phyloP scores from a whole-genome alignment of 2,888 invertebrate genomes.

The Litoditis marina region DNA sequence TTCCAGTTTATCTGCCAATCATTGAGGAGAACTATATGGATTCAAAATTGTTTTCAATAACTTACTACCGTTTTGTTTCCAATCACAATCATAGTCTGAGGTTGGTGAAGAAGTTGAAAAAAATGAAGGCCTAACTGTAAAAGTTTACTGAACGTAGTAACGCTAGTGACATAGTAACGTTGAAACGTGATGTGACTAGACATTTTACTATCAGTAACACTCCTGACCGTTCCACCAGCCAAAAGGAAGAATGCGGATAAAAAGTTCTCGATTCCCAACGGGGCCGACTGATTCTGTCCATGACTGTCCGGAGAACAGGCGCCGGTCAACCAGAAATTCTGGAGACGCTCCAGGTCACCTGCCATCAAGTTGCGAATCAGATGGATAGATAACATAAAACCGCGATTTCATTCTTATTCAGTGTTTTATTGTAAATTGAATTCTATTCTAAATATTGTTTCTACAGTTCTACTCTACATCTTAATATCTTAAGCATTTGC shows the following conservation, averaged over 20 bases:
- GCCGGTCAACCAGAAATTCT: conserved; percentile 88
- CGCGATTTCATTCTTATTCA: not conserved
- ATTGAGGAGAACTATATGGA: too few relatives aligned
- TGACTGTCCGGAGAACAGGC: conserved; percentile 84
- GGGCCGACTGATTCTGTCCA: conserved; percentile 63
- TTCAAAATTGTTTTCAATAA: too few relatives aligned
- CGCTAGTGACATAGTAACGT: too few relatives aligned
- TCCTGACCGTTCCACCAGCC: conserved; percentile 74
- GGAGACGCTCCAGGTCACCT: conserved; percentile 87
- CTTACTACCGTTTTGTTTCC: too few relatives aligned
- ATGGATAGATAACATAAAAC: too few relatives aligned
- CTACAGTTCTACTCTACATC: too few relatives aligned
- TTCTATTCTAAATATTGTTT: conserved; percentile 10
- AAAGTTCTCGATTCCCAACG: conserved; percentile 75
- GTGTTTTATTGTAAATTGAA: not conserved
- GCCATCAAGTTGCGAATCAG: conserved; percentile 29
- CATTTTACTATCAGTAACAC: not conserved
- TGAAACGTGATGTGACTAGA: too few relatives aligned
- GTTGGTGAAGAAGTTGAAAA: too few relatives aligned
- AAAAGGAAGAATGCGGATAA: conserved; percentile 91
- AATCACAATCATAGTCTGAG: too few relatives aligned
- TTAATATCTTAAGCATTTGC: too few relatives aligned
- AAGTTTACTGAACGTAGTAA: too few relatives aligned
- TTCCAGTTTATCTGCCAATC: not conserved
- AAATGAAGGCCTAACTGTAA: too few relatives aligned